Conservation (phyloP, 2,797 vertebrate species). For the Melanotaenia pygmaea region DNA sequence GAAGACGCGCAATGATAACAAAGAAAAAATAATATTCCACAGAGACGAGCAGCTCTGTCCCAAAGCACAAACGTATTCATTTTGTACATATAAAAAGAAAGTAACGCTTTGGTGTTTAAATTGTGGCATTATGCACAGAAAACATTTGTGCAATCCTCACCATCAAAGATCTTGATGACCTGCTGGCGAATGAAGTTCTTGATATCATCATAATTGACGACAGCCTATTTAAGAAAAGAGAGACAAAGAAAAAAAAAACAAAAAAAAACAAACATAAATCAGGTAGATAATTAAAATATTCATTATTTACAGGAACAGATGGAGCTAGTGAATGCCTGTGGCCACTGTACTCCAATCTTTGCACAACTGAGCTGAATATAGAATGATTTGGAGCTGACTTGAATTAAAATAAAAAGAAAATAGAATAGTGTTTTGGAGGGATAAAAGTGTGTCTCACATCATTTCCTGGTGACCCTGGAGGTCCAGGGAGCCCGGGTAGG, state of each 20-base stretch:
- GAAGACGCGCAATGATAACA: slow-evolving; percentile 4
- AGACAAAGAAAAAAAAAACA: slow-evolving; percentile 26
- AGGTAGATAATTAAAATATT: slow-evolving; percentile 50
- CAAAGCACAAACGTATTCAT: slow-evolving; percentile 2
- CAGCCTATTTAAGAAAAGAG: slow-evolving; percentile 80
- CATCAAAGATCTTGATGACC: slow-evolving; percentile 95
- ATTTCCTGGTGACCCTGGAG: slow-evolving; percentile 84
- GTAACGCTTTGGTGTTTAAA: not conserved
- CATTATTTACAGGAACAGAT: slow-evolving; percentile 60
- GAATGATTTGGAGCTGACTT: slow-evolving; percentile 21
- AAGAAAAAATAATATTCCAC: not conserved
- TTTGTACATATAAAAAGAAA: slow-evolving; percentile 9
- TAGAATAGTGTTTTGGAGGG: not conserved
- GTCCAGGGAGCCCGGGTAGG: slow-evolving; percentile 82
- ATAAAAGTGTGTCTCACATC: slow-evolving; percentile 82
- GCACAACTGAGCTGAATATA: slow-evolving; percentile 6
- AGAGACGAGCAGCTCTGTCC: slow-evolving; percentile 8
- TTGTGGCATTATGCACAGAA: not conserved
- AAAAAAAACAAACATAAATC: slow-evolving; percentile 34
- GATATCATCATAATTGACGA: slow-evolving; percentile 94
- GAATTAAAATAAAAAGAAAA: not conserved
- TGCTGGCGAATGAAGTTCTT: slow-evolving; percentile 95
- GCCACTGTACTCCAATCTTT: slow-evolving; percentile 16
- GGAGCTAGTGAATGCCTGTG: slow-evolving; percentile 28
- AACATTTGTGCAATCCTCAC: slow-evolving; percentile 75